Conservation (phyloP, 2,888 invertebrate genomes). For the Metalampra italica region DNA sequence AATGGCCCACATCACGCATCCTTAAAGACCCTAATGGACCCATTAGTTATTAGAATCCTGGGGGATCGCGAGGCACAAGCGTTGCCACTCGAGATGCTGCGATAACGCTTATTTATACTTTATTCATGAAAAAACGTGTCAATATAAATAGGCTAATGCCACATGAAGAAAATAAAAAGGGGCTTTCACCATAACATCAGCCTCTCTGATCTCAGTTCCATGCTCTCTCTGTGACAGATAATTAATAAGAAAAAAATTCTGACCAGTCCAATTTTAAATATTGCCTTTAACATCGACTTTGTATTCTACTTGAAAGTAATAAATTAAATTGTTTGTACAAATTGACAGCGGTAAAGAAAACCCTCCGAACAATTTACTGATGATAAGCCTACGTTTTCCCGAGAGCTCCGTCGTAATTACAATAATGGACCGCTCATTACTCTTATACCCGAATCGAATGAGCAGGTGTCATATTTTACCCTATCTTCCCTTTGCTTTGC, state of each 20-base stretch:
- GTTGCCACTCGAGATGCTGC: constrained; percentile 2
- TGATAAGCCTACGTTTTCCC: constrained; percentile 16
- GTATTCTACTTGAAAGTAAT: constrained; percentile 11
- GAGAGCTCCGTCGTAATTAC: constrained; percentile 14
- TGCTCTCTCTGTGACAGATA: too few relatives aligned
- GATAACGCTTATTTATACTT: constrained; percentile 15
- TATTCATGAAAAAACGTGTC: too few relatives aligned
- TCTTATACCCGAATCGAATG: background rate
- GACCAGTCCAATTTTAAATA: too few relatives aligned
- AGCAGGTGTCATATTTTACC: background rate
- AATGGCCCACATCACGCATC: background rate
- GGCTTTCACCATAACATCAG: too few relatives aligned
- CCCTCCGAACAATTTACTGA: too few relatives aligned
- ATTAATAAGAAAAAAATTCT: too few relatives aligned
- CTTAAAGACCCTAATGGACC: constrained; percentile 17
- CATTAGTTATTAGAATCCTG: constrained; percentile 18
- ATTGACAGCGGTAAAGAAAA: too few relatives aligned
- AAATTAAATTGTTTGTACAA: constrained; percentile 1
- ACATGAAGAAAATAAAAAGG: too few relatives aligned
- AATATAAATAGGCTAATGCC: too few relatives aligned
- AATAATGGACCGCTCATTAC: background rate
- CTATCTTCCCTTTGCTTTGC: too few relatives aligned
- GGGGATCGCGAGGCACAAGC: background rate
- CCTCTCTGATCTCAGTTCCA: too few relatives aligned
- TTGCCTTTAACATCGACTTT: too few relatives aligned